Conservation (phyloP, 2,888 invertebrate species). For the Clitarchus hookeri region DNA sequence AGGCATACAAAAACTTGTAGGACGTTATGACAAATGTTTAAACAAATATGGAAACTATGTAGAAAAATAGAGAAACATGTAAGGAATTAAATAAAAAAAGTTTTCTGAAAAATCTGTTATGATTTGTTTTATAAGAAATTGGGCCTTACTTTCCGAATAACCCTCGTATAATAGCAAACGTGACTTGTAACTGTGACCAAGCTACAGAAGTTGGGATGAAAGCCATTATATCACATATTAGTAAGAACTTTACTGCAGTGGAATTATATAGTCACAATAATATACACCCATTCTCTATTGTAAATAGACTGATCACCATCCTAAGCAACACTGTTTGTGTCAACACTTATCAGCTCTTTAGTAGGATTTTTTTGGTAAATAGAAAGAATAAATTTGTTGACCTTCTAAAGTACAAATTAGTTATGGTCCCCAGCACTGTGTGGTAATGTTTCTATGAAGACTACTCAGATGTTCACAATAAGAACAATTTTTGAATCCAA, state of each 20-base stretch:
- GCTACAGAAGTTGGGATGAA: not conserved
- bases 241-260: not conserved
- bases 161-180: not conserved
- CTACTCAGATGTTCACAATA: not conserved
- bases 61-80: no score
- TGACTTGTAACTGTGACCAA: not conserved
- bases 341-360: not conserved
- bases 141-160: no score
- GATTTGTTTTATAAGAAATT: no score
- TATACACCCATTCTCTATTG: not conserved
- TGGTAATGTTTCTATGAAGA: not conserved
- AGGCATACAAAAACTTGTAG: no score
- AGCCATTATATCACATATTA: not conserved
- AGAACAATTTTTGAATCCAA: not conserved
- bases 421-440: not conserved
- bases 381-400: not conserved
- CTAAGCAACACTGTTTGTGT: not conserved
- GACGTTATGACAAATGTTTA: no score
- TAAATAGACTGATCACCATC: not conserved
- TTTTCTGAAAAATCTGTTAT: no score
- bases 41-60: no score
- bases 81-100: no score
- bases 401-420: not conserved
- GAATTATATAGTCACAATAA: not conserved
- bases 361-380: not conserved